Evolutionary conservation across 2,888 invertebrate genomes (phyloP), one percentile per base, ranked within the genome.

Genomic region (Abscondita cerata): DNA sequence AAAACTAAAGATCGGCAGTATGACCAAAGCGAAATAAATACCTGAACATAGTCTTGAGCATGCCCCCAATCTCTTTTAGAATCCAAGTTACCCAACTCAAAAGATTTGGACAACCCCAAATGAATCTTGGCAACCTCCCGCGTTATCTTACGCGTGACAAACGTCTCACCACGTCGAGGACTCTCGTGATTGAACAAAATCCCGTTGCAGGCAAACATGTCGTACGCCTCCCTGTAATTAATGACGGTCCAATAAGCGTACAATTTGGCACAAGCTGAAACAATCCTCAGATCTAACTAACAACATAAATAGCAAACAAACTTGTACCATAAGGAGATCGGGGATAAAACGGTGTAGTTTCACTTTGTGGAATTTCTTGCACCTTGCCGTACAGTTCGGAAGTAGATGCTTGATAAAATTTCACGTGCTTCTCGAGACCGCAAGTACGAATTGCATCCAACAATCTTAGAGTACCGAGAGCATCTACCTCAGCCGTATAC

Each of bases 11-110:
- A n/a, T n/a, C n/a, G n/a, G n/a, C n/a, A n/a, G n/a, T n/a, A n/a
- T n/a, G n/a, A n/a, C n/a, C n/a, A n/a, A n/a, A n/a, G n/a, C n/a
- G n/a, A n/a, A n/a, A n/a, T n/a, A 41, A 15, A 75, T 76, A 93
- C 93, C 86, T 96, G 93, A 5, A 98, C 93, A 79, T 96, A 98
- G 81, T 98, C 98, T 80, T 89, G 92, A 1, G 96, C 96, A 80
- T 96, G 96, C 4, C 99, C 99, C 99, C 99, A 99, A 81, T 99
- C 99, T 73, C 99, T 85, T 78, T 92, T 91, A 12, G 98, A 92
- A 80, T 98, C 96, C 74, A 99, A 82, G 79, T 96, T 97, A 13
- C 99, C 99, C 60, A 99, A 83, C 78, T 97, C 96, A 54, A 98
- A 81, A 64, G 82, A 85, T 63, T 95, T 90, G 79, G 95, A 87